Evolutionary conservation across 2,797 vertebrate genomes (phyloP).

Genomic region (Enteromius viviparus): DNA sequence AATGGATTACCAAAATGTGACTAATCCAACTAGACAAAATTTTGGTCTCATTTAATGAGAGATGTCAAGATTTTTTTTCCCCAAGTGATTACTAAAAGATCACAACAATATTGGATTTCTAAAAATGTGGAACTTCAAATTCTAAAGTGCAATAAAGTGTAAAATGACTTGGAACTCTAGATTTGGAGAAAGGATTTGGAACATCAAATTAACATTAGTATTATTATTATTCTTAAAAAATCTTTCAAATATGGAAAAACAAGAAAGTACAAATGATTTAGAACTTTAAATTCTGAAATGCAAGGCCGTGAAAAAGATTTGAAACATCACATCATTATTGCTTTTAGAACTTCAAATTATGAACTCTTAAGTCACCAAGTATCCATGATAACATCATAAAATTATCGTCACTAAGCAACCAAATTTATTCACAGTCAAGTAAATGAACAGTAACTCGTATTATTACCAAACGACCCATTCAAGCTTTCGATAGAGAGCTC

Average conservation of each 20-base stretch:
- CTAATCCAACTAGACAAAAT: too few species aligned
- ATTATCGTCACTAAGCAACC: background rate
- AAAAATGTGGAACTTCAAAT: background rate
- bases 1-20: background rate
- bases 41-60: background rate
- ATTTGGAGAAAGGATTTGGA: background rate
- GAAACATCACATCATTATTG: background rate
- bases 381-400: background rate
- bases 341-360: background rate
- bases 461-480: constrained; percentile 1
- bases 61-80: background rate
- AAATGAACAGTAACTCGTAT: background rate
- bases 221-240: background rate
- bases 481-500: background rate
- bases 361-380: background rate
- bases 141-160: background rate
- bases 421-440: background rate
- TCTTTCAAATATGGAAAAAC: too few species aligned
- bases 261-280: background rate
- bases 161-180: background rate
- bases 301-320: background rate
- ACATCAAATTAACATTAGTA: background rate
- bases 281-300: background rate
- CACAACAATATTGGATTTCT: background rate
- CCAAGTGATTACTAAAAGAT: background rate